phyloP scores from a whole-genome alignment of 2,888 invertebrate species.

The Drosophila affinis region DNA sequence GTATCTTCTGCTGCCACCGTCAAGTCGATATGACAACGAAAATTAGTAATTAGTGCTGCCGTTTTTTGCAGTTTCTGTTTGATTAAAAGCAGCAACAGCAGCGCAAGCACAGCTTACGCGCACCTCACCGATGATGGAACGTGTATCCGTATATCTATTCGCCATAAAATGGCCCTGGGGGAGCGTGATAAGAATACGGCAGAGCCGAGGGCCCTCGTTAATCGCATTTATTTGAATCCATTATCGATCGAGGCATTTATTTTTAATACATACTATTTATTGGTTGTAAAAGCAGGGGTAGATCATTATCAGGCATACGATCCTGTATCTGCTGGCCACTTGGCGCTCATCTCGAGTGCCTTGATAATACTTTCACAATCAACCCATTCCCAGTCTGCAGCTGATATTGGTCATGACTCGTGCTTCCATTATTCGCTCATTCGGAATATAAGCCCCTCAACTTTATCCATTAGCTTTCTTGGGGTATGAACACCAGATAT shows the following conservation, averaged over 20 bases:
- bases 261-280: conserved; percentile 15
- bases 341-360: conserved; percentile 44
- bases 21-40: conserved; percentile 35
- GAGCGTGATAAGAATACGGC: not conserved
- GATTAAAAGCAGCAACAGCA: conserved; percentile 55
- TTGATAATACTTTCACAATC: conserved; percentile 55
- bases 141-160: not conserved
- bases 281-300: conserved; percentile 15
- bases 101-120: conserved; percentile 21
- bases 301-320: conserved; percentile 36
- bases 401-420: conserved; percentile 17
- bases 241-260: conserved; percentile 1
- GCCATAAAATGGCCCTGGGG: not conserved
- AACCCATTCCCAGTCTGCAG: not conserved
- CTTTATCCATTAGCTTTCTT: not conserved
- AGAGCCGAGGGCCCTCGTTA: not conserved
- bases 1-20: conserved; percentile 19
- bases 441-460: too few species aligned
- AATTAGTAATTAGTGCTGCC: conserved; percentile 62
- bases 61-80: conserved; percentile 39
- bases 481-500: not conserved
- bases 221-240: not conserved
- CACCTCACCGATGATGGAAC: not conserved
- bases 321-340: conserved; percentile 27
- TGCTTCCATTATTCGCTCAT: not conserved